These are phyloP conservation scores for Bhutanitis thaidina DNA, from an alignment of 2,888 invertebrate genomes.

Conservation along the genomic window DNA sequence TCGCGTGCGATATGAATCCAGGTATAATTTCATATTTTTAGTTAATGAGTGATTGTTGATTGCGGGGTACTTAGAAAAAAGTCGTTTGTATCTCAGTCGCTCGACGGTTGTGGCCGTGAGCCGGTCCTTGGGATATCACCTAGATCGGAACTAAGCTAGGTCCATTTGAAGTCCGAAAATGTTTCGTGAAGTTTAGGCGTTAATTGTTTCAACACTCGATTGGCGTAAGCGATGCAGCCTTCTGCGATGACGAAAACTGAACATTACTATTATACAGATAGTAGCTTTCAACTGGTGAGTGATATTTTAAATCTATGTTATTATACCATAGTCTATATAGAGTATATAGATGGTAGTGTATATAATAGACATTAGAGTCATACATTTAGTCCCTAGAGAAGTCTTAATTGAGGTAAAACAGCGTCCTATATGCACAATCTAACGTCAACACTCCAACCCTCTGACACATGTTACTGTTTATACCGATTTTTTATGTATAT, in stretches of 20 bases:
- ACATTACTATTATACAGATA: conserved; percentile 34
- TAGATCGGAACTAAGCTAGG: background rate
- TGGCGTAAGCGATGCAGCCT: background rate
- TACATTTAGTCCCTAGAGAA: too few relatives aligned
- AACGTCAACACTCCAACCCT: too few relatives aligned
- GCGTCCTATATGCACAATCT: too few relatives aligned
- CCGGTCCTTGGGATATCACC: background rate
- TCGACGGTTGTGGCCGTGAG: background rate
- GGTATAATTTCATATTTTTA: conserved; percentile 10
- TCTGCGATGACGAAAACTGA: background rate
- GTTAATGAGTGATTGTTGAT: background rate
- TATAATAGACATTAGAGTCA: too few relatives aligned
- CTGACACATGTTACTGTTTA: too few relatives aligned
- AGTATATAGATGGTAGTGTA: too few relatives aligned
- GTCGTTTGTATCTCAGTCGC: background rate
- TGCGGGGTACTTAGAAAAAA: conserved; percentile 1
- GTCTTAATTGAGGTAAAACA: too few relatives aligned
- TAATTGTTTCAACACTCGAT: background rate
- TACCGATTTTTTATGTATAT: too few relatives aligned
- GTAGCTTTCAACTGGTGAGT: conserved; percentile 38
- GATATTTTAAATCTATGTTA: too few relatives aligned
- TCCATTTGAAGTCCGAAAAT: background rate
- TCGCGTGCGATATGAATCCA: background rate
- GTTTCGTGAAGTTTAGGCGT: background rate
- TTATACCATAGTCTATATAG: too few relatives aligned